Percentiles rank a stretch among this genome's conserved stretches.
These are phyloP conservation scores for Thrips palmi DNA, from an alignment of 1,140 invertebrate species.

Conservation along the genomic window DNA sequence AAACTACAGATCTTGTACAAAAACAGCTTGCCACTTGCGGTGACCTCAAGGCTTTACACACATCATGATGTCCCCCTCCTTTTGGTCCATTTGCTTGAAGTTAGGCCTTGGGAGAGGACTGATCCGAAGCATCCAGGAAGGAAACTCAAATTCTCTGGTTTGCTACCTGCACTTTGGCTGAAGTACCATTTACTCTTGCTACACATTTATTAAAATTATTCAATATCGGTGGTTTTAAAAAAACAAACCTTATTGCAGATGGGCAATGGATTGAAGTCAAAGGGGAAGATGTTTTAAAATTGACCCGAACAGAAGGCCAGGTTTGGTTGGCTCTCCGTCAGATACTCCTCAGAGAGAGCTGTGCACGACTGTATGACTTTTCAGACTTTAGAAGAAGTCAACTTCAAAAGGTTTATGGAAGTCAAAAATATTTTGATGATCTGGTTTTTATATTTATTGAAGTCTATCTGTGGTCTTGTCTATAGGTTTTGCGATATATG, in stretches of 20 bases:
- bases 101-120: constrained; percentile 45
- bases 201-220: constrained; percentile 4
- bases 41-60: constrained; percentile 37
- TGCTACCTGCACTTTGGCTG: constrained; percentile 5
- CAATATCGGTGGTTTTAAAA: constrained; percentile 6
- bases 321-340: constrained; percentile 51
- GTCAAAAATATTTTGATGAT: too few species aligned
- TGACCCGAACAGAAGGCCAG: constrained; percentile 46
- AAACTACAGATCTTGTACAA: too few species aligned
- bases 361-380: constrained; percentile 40
- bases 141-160: constrained; percentile 11
- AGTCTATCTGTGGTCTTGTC: not conserved
- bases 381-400: constrained; percentile 39
- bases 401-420: too few species aligned
- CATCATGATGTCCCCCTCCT: constrained; percentile 55
- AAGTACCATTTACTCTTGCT: constrained; percentile 4
- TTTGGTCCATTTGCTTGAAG: constrained; percentile 41
- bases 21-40: constrained; percentile 37
- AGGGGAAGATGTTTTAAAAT: constrained; percentile 27
- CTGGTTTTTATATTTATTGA: too few species aligned
- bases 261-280: constrained; percentile 40
- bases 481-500: constrained; percentile 35
- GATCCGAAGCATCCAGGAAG: constrained; percentile 19
- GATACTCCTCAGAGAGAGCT: constrained; percentile 39
- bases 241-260: constrained; percentile 17